A percentile compares a stretch with the other conserved stretches of the same genome.
phyloP scores from a whole-genome alignment of 2,888 invertebrate species.

The Pammene fasciana region DNA sequence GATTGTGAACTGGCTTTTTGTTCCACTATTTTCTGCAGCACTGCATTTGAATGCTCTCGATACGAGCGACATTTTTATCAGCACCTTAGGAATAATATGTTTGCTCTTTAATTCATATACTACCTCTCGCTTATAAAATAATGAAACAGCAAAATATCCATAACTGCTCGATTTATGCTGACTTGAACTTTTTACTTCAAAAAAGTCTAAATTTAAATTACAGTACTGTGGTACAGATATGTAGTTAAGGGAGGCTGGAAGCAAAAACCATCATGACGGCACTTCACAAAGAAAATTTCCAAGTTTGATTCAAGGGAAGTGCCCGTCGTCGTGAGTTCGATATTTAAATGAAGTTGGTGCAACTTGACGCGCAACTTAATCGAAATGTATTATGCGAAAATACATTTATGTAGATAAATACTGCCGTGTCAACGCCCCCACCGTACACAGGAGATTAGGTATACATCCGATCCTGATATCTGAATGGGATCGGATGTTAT shows the following conservation, averaged over 20 bases:
- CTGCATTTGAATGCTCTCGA: conserved; percentile 30
- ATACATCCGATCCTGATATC: conserved; percentile 53
- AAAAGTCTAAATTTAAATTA: too few species aligned
- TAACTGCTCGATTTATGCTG: too few species aligned
- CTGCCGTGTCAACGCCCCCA: conserved; percentile 54
- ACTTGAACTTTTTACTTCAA: too few species aligned
- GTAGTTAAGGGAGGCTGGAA: too few species aligned
- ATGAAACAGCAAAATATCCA: too few species aligned
- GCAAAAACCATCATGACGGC: neutral
- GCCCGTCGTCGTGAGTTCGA: conserved; percentile 65
- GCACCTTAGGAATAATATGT: neutral
- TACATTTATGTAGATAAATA: conserved; percentile 51
- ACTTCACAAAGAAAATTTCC: conserved; percentile 40
- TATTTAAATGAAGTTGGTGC: conserved; percentile 72
- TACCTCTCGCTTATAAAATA: neutral
- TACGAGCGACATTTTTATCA: conserved; percentile 1
- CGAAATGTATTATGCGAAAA: conserved; percentile 73
- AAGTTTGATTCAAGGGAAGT: conserved; percentile 51
- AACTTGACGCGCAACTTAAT: conserved; percentile 70
- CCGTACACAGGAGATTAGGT: conserved; percentile 58
- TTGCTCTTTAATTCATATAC: neutral
- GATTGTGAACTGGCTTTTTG: conserved; percentile 41
- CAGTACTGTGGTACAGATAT: too few species aligned
- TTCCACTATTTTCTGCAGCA: conserved; percentile 32
- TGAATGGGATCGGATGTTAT: conserved; percentile 55